These are phyloP conservation scores for Erynnis tages DNA, from an alignment of 2,888 invertebrate species.

Conservation along the genomic window DNA sequence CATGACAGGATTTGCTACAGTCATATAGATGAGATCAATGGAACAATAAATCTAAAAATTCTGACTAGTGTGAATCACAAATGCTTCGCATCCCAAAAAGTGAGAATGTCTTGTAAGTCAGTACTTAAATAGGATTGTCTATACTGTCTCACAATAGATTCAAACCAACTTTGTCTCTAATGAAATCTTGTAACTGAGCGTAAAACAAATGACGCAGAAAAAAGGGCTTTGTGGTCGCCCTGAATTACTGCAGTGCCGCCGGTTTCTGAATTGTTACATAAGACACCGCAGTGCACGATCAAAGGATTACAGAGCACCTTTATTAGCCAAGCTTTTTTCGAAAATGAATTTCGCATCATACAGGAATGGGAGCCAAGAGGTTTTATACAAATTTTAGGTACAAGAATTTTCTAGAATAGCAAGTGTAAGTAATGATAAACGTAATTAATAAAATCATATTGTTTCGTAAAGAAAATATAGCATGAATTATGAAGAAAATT, in stretches of 20 bases:
- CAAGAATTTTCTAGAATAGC: no score
- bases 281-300: slow-evolving; percentile 37
- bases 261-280: slow-evolving; percentile 38
- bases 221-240: slow-evolving; percentile 31
- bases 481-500: no score
- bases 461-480: neutral
- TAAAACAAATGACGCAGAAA: slow-evolving; percentile 29
- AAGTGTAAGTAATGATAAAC: no score
- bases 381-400: no score
- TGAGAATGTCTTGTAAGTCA: no score
- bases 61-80: no score
- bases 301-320: slow-evolving; percentile 39
- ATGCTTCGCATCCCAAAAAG: no score
- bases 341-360: neutral
- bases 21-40: no score
- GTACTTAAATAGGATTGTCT: no score
- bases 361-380: neutral
- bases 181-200: slow-evolving; percentile 6
- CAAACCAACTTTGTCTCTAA: neutral
- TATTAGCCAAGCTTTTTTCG: slow-evolving; percentile 31
- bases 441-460: neutral
- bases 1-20: no score
- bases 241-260: slow-evolving; percentile 32
- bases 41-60: no score
- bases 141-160: neutral